These are phyloP conservation scores for Hippocampus abdominalis DNA, from an alignment of 2,113 vertebrate species.

Conservation along the genomic window DNA sequence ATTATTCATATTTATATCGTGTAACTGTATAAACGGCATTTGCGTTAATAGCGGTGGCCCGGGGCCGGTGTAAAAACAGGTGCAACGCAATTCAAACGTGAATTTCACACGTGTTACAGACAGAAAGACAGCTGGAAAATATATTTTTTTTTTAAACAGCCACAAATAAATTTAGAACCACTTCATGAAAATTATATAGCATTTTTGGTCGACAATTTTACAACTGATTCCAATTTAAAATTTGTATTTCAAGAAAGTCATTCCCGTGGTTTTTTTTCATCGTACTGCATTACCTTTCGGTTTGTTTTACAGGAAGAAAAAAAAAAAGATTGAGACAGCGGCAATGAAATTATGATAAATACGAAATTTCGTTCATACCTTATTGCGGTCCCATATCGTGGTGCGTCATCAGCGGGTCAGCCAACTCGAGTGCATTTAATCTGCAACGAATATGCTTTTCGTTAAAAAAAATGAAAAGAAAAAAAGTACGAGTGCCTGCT, in stretches of 20 bases:
- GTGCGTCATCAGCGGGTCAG: slow-evolving; percentile 32
- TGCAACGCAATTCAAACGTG: slow-evolving; percentile 17
- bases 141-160: too few relatives aligned
- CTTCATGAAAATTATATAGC: too few relatives aligned
- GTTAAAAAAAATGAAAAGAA: neutral
- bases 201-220: neutral
- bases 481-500: neutral
- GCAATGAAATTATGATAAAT: neutral
- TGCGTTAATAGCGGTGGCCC: neutral
- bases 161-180: neutral
- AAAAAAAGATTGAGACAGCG: neutral
- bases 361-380: slow-evolving; percentile 44
- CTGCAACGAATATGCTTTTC: neutral
- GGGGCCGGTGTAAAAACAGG: slow-evolving; percentile 30
- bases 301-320: neutral
- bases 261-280: neutral
- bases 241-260: neutral
- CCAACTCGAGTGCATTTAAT: slow-evolving; percentile 7
- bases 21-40: neutral
- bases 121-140: too few relatives aligned
- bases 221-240: neutral
- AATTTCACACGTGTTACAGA: neutral
- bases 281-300: neutral
- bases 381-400: slow-evolving; percentile 26
- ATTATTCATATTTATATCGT: neutral